Base-by-base conservation (phyloP, 2,797 vertebrate genomes). In the Sebastes hubbsi region DNA sequence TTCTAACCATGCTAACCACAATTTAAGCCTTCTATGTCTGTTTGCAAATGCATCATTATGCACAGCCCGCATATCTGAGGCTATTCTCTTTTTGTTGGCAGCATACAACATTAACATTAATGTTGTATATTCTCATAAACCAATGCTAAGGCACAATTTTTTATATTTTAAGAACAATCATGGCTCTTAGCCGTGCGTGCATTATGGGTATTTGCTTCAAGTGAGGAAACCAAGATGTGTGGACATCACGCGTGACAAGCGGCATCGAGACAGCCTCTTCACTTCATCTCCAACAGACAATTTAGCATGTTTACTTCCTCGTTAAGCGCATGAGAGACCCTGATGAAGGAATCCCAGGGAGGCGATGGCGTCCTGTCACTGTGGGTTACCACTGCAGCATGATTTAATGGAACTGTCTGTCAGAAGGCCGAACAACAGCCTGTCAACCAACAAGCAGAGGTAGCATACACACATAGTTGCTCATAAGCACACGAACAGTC, bases 391-490 rank as follows among this genome's bases (percentile, higher is more conserved):
- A 86, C 86, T 90, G 89, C 88, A 70, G 90, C 89, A 87, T 92
- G 93, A 94, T 95, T 96, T 96, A 95, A 96, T 96, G 95, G 94
- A 95, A 94, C 89, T 95, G 94, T 94, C 94, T 94, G 93, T 95
- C 94, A 95, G 83, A 87, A 82, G 89, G 92, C 87, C 81, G 68
- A 92, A 90, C 84, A 92, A 88, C 90, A 86, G 87, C 83, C 90
- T 91, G 91, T 93, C 93, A 94, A 78, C 77, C 81, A 80, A 66
- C 77, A 61, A 77, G 74, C 66, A 65, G 78, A 81, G 80, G 82
- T 80, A 84, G 68, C 81, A 72, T 68, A 82, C 85, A 76, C 74
- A 69, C 52, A 75, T 24, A 24, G 5, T 5, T 63, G 54, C 61
- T 52, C 66, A 12, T 27, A 30, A 32, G 46, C 77, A 60, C 75